Evolutionary conservation across 37 sponge, comb jelly and placozoan species (phyloP).

Genomic region (Haliclona indistincta): DNA sequence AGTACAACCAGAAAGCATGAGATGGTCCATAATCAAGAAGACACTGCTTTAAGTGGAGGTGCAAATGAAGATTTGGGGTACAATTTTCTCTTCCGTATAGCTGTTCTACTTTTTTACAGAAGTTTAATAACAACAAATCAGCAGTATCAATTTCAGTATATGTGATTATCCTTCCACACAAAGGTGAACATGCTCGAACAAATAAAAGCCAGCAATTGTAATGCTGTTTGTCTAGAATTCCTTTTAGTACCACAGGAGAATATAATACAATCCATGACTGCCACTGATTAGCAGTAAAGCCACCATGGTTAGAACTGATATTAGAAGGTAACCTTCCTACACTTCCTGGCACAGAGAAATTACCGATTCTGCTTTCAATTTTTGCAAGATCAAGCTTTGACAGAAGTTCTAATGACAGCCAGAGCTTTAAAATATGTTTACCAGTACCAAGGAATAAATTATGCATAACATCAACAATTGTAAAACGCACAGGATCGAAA

Average conservation of each 20-base stretch:
- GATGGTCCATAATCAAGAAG: slow-evolving; percentile 45
- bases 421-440: slow-evolving; percentile 36
- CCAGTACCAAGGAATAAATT: slow-evolving; percentile 49
- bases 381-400: not conserved
- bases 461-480: slow-evolving; percentile 57
- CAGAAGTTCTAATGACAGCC: slow-evolving; percentile 9
- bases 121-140: slow-evolving; percentile 13
- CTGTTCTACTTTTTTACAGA: slow-evolving; percentile 9
- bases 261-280: slow-evolving; percentile 37
- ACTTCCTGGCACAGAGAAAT: slow-evolving; percentile 25
- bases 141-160: slow-evolving; percentile 12
- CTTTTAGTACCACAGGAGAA: slow-evolving; percentile 18
- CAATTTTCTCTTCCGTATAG: slow-evolving; percentile 37
- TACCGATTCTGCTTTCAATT: slow-evolving; percentile 16
- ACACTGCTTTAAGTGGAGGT: slow-evolving; percentile 41
- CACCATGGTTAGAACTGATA: slow-evolving; percentile 33
- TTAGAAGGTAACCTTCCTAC: slow-evolving; percentile 49
- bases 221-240: slow-evolving; percentile 8
- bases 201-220: slow-evolving; percentile 48
- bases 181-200: slow-evolving; percentile 41
- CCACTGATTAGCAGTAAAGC: slow-evolving; percentile 74
- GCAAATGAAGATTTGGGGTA: slow-evolving; percentile 58
- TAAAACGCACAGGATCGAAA: slow-evolving; percentile 40
- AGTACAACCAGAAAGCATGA: slow-evolving; percentile 59
- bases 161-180: slow-evolving; percentile 11